phyloP scores from a whole-genome alignment of 2,113 vertebrate species.

The Trichechus manatus region DNA sequence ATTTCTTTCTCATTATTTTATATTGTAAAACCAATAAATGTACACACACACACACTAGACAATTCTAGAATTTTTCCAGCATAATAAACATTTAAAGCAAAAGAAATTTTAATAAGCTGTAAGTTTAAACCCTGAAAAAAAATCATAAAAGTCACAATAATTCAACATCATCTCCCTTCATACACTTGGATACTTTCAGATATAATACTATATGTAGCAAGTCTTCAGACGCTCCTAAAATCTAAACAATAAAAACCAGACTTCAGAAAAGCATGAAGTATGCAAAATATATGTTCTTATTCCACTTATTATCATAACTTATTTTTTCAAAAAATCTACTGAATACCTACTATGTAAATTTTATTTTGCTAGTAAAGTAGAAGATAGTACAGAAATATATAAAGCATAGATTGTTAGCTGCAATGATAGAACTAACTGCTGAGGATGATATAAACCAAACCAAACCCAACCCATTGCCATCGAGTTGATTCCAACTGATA shows the following conservation, averaged over 20 bases:
- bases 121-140: background rate
- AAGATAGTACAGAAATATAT: slow-evolving; percentile 7
- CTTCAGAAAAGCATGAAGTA: background rate
- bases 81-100: slow-evolving; percentile 2
- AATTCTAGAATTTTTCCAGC: background rate
- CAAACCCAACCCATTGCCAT: too few species aligned
- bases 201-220: background rate
- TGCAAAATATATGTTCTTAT: background rate
- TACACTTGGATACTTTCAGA: background rate
- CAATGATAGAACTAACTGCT: background rate
- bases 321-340: background rate
- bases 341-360: slow-evolving; percentile 3
- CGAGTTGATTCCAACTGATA: too few species aligned
- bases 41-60: background rate
- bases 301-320: background rate
- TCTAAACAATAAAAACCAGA: background rate
- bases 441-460: background rate
- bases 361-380: background rate
- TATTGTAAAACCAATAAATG: background rate
- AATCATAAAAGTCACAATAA: background rate
- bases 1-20: background rate
- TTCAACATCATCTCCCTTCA: background rate
- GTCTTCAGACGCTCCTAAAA: background rate
- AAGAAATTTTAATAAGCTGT: background rate
- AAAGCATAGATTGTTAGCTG: background rate